phyloP scores from a whole-genome alignment of 1,140 invertebrate species.

The Phthorimaea operculella region DNA sequence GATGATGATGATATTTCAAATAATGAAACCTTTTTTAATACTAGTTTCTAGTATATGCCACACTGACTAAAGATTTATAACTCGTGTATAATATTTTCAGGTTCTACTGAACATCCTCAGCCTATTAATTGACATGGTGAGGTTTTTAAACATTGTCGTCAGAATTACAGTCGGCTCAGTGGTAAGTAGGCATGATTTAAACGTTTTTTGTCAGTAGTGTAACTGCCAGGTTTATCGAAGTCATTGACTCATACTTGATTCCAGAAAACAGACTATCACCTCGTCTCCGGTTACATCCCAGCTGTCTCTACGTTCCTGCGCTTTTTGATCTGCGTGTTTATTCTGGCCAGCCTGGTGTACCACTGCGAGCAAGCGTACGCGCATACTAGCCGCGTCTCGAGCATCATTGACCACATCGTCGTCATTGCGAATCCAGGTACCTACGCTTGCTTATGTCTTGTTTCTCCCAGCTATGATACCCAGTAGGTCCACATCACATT shows the following conservation, averaged over 20 bases:
- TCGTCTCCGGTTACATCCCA: not conserved
- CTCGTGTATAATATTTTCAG: no score
- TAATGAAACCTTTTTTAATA: no score
- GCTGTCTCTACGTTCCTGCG: not conserved
- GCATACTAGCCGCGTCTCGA: not conserved
- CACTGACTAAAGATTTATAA: no score
- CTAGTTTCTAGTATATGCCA: no score
- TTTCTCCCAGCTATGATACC: no score
- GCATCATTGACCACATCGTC: not conserved
- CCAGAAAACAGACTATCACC: not conserved
- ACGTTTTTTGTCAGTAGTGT: no score
- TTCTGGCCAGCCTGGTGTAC: not conserved
- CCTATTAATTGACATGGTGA: not conserved
- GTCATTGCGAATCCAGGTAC: not conserved
- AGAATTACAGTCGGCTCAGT: not conserved
- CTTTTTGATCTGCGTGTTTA: not conserved
- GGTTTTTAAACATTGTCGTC: not conserved
- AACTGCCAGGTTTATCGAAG: no score
- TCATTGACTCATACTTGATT: no score
- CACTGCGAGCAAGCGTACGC: not conserved
- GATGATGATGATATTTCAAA: no score
- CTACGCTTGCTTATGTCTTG: no score
- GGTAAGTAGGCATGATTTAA: not conserved
- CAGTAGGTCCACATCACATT: no score
- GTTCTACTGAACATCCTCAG: not conserved